Evolutionary conservation across 2,113 vertebrate genomes (phyloP).

Genomic region (Elachura formosa): DNA sequence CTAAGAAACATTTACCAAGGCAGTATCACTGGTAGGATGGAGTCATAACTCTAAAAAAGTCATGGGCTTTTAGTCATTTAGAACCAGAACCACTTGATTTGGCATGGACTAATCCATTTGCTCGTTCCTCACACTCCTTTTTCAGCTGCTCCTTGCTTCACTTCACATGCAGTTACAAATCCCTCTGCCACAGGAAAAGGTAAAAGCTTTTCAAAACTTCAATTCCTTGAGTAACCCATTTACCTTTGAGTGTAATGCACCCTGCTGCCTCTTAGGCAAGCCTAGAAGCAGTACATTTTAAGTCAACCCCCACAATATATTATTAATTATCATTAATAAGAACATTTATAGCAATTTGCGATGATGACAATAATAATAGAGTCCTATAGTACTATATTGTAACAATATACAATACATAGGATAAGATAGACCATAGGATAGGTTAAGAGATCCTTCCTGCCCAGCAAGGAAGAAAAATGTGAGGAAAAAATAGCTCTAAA

Average conservation of each 20-base stretch:
- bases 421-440: neutral
- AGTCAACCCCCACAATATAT: neutral
- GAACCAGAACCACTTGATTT: slow-evolving; percentile 33
- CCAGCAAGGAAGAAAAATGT: neutral
- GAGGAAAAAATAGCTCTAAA: neutral
- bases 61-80: neutral
- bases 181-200: neutral
- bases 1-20: neutral
- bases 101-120: slow-evolving; percentile 14
- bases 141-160: neutral
- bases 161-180: neutral
- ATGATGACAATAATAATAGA: neutral
- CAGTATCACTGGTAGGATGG: neutral
- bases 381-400: neutral
- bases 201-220: neutral
- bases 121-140: neutral
- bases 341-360: neutral
- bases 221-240: fast-evolving
- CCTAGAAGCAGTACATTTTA: neutral
- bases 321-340: neutral
- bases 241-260: neutral
- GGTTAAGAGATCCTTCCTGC: neutral
- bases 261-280: neutral
- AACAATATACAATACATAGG: neutral
- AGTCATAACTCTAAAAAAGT: neutral